Percentiles rank a stretch among this genome's conserved stretches.
Evolutionary conservation across 2,888 invertebrate genomes (phyloP).

Genomic region (Conomelus anceps): DNA sequence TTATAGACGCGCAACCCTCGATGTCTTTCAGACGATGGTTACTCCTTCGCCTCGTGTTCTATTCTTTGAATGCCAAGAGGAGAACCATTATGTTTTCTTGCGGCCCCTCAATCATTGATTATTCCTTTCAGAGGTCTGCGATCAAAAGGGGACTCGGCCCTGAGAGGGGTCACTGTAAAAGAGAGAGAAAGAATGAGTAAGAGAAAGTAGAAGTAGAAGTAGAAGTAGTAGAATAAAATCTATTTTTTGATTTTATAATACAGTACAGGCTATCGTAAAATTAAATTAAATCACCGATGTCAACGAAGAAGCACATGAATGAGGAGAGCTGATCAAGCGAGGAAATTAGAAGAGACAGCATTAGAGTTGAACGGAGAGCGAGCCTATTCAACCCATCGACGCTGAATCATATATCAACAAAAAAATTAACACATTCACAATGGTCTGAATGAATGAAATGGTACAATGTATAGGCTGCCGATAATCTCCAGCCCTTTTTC

Average conservation of each 20-base stretch:
- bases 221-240: no score
- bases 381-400: neutral
- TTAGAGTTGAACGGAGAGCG: neutral
- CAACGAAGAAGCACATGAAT: neutral
- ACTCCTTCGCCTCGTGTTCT: neutral
- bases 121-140: neutral
- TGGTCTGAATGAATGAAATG: neutral
- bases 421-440: neutral
- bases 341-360: neutral
- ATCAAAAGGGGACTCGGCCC: neutral
- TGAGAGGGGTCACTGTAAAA: slow-evolving; percentile 4
- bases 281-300: neutral
- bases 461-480: neutral
- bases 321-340: neutral
- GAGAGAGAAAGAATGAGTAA: neutral
- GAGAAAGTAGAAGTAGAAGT: no score
- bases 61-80: neutral
- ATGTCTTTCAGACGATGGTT: neutral
- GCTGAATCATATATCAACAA: neutral
- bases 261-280: neutral
- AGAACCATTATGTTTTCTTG: neutral
- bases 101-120: neutral
- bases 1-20: neutral
- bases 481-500: neutral
- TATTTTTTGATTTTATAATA: no score